Evolutionary conservation across 2,113 vertebrate species (phyloP).

Genomic region (Xiphorhynchus elegans): DNA sequence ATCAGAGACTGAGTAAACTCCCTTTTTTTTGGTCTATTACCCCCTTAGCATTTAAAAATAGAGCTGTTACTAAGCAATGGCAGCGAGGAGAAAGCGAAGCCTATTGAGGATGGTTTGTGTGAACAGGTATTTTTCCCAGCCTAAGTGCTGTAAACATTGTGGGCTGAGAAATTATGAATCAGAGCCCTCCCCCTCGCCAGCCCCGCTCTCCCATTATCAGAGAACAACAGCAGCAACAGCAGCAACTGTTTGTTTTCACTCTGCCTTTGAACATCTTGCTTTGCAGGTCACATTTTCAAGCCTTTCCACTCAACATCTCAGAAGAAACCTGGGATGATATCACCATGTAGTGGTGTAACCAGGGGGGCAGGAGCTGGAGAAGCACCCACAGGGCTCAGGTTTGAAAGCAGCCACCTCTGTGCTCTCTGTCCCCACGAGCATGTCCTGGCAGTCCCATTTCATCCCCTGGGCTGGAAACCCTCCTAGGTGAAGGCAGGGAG

Average conservation of each 20-base stretch:
- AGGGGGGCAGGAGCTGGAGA: accelerated
- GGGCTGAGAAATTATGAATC: slow-evolving; percentile 39
- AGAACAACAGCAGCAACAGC: neutral
- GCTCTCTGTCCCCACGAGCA: accelerated
- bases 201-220: neutral
- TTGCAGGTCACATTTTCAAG: neutral
- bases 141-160: neutral
- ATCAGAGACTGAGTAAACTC: neutral
- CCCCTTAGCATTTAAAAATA: slow-evolving; percentile 55
- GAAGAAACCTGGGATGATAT: neutral
- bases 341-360: too few species aligned
- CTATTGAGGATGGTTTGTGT: neutral
- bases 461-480: neutral
- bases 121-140: slow-evolving; percentile 55
- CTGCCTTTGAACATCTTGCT: neutral
- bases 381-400: neutral
- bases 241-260: neutral
- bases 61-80: slow-evolving; percentile 57
- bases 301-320: neutral
- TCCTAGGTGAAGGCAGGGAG: neutral
- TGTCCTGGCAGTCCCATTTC: neutral
- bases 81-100: neutral
- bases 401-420: neutral
- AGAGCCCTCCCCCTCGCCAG: neutral
- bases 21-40: neutral